A percentile compares a stretch with the other conserved stretches of the same genome.
These are phyloP conservation scores for Gambusia holbrooki DNA, from an alignment of 2,113 vertebrate genomes.

Conservation along the genomic window DNA sequence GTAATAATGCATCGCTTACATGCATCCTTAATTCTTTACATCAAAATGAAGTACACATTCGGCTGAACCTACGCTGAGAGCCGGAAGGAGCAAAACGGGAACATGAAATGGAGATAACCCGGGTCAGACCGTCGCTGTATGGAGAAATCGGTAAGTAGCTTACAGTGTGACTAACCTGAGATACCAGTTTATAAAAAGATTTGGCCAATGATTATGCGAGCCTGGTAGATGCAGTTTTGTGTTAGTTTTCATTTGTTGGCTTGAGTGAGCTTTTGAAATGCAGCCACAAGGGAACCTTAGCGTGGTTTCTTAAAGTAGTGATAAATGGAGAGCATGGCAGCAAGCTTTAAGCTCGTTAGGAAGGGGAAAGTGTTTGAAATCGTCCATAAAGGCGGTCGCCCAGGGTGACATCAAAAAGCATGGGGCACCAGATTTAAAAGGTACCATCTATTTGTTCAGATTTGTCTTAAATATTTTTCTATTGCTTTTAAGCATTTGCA, in stretches of 20 bases:
- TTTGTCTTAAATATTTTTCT: too few relatives aligned
- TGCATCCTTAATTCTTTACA: neutral
- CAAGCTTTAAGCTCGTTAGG: constrained; percentile 39
- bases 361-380: neutral
- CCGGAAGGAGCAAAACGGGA: constrained; percentile 16
- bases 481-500: too few relatives aligned
- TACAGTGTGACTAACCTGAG: constrained; percentile 35
- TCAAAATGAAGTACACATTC: constrained; percentile 1
- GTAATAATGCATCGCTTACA: constrained; percentile 9
- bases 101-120: constrained; percentile 72
- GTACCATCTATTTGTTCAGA: too few relatives aligned
- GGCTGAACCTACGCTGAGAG: constrained; percentile 13
- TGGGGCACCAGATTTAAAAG: too few relatives aligned
- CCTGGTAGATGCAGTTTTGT: neutral
- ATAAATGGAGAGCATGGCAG: constrained; percentile 12
- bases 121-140: constrained; percentile 77
- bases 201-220: too few relatives aligned
- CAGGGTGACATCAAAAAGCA: neutral
- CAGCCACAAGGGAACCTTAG: neutral
- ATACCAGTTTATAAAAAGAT: constrained; percentile 1
- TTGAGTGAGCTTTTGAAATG: neutral
- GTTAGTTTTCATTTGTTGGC: neutral
- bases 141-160: constrained; percentile 82
- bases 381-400: neutral
- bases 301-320: neutral